Base-by-base conservation (phyloP, 2,113 vertebrate genomes). In the Apeltes quadracus region DNA sequence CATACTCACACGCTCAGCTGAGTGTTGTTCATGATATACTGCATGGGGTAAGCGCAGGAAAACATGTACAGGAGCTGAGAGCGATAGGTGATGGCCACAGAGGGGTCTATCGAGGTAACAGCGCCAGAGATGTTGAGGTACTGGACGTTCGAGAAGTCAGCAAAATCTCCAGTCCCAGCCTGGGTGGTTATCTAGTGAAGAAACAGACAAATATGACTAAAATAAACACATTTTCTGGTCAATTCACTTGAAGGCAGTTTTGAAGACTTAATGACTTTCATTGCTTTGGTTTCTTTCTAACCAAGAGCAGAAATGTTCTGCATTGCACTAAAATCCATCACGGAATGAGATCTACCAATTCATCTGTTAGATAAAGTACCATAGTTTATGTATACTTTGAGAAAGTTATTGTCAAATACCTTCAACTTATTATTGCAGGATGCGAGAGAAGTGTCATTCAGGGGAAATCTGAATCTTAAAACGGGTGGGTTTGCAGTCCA, bases 11-110 rank as follows among this genome's bases (percentile, higher is more conserved):
- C 92, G 11, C 43, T 84, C 66, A 94, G 20, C 34, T 91, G 13
- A 1, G 92, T 93, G 87, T 93, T 93, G 90, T 94, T 94, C 51
- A 94, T 39, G 59, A 94, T 44, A 72, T 94, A 94, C 75, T 93
- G 93, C 86, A 94, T 79, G 1, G 92, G 90, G 72, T 94, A 94
- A 10, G 59, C 57, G 68, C 94, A 94, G 75, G 93, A 94, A 76
- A 91, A 94, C 59, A 68, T 81, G 81, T 94, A 94, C 1, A 85
- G 25, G 81, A 94, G 79, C 56, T 89, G 87, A 1, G 84, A 64
- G 2, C 82, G 85, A 39, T 94, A 94, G 54, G 91, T 94, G 82
- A 94, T 78, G 15, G 89, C 89, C 0, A 56, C 5, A 9, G 75
- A 46, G 0, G 88, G 84, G 66, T 94, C 93, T 16, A 78, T 3